Percentiles rank a stretch among this genome's conserved stretches.
phyloP scores from a whole-genome alignment of 2,888 invertebrate species.

The Toxonevra muliebris region DNA sequence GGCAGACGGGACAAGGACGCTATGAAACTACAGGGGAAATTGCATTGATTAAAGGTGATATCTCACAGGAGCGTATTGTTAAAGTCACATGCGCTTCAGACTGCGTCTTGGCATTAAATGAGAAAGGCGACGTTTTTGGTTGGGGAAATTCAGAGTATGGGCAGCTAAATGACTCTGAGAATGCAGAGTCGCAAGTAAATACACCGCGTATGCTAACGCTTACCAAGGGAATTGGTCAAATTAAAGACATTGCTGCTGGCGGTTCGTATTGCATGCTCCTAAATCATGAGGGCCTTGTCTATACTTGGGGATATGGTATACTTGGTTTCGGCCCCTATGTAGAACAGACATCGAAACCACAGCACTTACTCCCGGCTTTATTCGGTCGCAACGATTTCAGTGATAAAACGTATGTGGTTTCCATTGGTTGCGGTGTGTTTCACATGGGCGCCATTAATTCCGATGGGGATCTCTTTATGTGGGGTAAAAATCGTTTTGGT shows the following conservation, averaged over 20 bases:
- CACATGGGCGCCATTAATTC: slow-evolving; percentile 85
- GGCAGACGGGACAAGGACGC: slow-evolving; percentile 87
- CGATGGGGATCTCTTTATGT: slow-evolving; percentile 85
- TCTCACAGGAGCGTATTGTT: slow-evolving; percentile 81
- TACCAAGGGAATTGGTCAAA: slow-evolving; percentile 75
- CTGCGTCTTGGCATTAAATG: slow-evolving; percentile 88
- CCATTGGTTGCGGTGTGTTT: slow-evolving; percentile 77
- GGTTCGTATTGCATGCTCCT: slow-evolving; percentile 87
- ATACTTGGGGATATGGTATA: slow-evolving; percentile 94
- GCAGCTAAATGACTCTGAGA: slow-evolving; percentile 71
- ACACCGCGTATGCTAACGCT: slow-evolving; percentile 74
- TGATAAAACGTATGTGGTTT: slow-evolving; percentile 72
- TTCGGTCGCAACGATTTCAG: slow-evolving; percentile 89
- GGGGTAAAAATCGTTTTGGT: slow-evolving; percentile 89
- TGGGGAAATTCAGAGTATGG: slow-evolving; percentile 97
- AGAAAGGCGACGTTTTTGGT: slow-evolving; percentile 90
- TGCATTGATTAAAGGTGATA: slow-evolving; percentile 78
- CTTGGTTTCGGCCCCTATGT: slow-evolving; percentile 88
- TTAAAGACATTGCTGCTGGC: slow-evolving; percentile 83
- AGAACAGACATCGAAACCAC: slow-evolving; percentile 73
- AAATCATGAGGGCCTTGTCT: slow-evolving; percentile 86
- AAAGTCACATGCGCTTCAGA: slow-evolving; percentile 84
- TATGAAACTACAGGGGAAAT: slow-evolving; percentile 72
- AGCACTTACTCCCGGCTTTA: slow-evolving; percentile 78
- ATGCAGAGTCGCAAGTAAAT: slow-evolving; percentile 71